A percentile compares a stretch with the other conserved stretches of the same genome.
Conservation (phyloP, 2,888 invertebrate genomes). For the Corythucha ciliata region DNA sequence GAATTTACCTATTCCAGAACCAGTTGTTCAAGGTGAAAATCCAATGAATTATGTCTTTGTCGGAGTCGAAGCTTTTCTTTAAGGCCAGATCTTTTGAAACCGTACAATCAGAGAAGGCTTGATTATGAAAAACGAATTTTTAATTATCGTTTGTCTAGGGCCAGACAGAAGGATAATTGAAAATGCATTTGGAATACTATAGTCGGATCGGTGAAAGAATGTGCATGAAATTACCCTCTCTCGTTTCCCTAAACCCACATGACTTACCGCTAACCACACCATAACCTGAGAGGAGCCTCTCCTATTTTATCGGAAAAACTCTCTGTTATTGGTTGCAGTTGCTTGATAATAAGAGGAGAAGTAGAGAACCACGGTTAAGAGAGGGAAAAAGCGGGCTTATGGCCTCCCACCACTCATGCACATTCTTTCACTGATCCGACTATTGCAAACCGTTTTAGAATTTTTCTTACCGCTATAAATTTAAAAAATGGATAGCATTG, state of each 20-base stretch:
- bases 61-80: constrained; percentile 19
- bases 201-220: no score
- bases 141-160: constrained; percentile 15
- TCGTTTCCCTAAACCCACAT: no score
- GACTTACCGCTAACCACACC: no score
- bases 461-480: constrained; percentile 15
- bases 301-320: no score
- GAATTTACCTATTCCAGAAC: constrained; percentile 5
- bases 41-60: constrained; percentile 6
- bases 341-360: no score
- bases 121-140: constrained; percentile 19
- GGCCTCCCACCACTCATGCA: no score
- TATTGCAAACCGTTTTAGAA: constrained; percentile 10
- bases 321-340: no score
- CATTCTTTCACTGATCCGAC: no score
- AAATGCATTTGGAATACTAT: constrained; percentile 24
- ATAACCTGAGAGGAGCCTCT: no score
- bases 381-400: no score
- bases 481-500: constrained; percentile 1
- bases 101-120: constrained; percentile 3
- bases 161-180: constrained; percentile 18
- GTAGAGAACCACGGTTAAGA: no score
- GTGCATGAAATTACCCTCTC: no score
- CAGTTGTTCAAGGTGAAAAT: constrained; percentile 6
- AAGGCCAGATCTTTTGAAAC: constrained; percentile 12